Base-by-base conservation (phyloP, 2,888 invertebrate genomes). In the Caenorhabditis virilis region DNA sequence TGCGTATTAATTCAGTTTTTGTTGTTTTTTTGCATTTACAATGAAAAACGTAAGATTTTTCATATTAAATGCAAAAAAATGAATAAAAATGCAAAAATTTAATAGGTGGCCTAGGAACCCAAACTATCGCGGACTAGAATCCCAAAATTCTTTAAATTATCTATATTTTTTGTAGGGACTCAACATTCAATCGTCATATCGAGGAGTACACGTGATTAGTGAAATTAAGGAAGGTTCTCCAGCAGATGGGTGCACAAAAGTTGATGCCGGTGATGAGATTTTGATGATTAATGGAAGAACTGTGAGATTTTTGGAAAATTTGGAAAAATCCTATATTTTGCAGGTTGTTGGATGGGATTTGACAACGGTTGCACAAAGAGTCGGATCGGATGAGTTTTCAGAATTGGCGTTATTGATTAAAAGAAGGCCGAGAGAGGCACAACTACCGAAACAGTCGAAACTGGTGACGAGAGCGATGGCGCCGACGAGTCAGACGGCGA, bases 261-360 rank as follows among this genome's bases (percentile, higher is more conserved):
- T 97, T 80, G 93, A 93, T 85, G 90, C 91, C 77, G 95, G 95
- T 0, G 95, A 97, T 85, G 95, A 97, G 87, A 91, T 97, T 76
- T 90, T 95, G 39, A 92, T 93, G 87, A 91, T 91, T 74, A 88
- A 88, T 82, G 87, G 87, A 75, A 87, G 88, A 77, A 88, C 88
- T 39, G 73, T 71, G 43, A 23, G 60, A 16, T n/a, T 20, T 25
- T 88, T 88, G 74, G 47, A 16, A 63, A 22, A 63, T 62, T 35
- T 13, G 6, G 50, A 6, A 15, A 3, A n/a, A 20, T 48, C 30
- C 9, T 33, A 15, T 48, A 48, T 13, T 16, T 16, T 20, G 9
- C 26, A 69, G 69, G 70, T 73, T 18, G 67, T 76, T 22, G 76
- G 76, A 23, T 76, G 76, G 76, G 76, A 76, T 51, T 48, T 76